Conservation (phyloP, 64 coral and sea anemone species). For the Stylophora pistillata region DNA sequence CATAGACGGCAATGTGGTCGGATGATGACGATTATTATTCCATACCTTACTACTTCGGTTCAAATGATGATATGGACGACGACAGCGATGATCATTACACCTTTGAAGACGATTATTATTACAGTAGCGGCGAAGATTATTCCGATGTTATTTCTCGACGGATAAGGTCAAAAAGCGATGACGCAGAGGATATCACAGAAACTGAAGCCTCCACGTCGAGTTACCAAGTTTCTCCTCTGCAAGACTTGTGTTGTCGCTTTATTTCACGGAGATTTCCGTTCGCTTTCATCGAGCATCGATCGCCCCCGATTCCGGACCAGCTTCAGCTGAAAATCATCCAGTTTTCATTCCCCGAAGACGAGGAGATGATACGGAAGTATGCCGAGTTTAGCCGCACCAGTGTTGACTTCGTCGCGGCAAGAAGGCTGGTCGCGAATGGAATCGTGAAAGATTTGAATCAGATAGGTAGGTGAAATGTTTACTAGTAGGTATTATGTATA, state of each 20-base stretch:
- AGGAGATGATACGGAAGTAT: conserved; percentile 81
- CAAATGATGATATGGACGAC: conserved; percentile 33
- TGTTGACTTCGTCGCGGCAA: conserved; percentile 36
- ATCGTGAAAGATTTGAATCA: conserved; percentile 79
- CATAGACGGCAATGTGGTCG: conserved; percentile 53
- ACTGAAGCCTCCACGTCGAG: background rate
- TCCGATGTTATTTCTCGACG: background rate
- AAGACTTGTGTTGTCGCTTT: conserved; percentile 71
- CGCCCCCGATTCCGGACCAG: conserved; percentile 86
- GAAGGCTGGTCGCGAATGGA: conserved; percentile 32
- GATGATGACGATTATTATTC: conserved; percentile 67
- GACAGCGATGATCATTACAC: conserved; percentile 46
- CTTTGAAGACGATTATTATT: conserved; percentile 20
- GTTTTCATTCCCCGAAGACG: conserved; percentile 84
- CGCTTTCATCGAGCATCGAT: conserved; percentile 83
- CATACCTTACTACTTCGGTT: conserved; percentile 25
- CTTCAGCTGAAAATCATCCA: conserved; percentile 85
- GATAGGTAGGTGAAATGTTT: conserved; percentile 73
- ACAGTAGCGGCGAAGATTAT: conserved; percentile 17
- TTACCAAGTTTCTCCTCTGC: conserved; percentile 43
- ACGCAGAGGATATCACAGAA: background rate
- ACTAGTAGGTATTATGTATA: too few species aligned
- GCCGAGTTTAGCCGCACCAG: conserved; percentile 56
- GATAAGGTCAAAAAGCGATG: background rate
- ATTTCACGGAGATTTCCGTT: conserved; percentile 89